Conservation (phyloP, 2,113 vertebrate genomes). For the Rhipidura dahli region DNA sequence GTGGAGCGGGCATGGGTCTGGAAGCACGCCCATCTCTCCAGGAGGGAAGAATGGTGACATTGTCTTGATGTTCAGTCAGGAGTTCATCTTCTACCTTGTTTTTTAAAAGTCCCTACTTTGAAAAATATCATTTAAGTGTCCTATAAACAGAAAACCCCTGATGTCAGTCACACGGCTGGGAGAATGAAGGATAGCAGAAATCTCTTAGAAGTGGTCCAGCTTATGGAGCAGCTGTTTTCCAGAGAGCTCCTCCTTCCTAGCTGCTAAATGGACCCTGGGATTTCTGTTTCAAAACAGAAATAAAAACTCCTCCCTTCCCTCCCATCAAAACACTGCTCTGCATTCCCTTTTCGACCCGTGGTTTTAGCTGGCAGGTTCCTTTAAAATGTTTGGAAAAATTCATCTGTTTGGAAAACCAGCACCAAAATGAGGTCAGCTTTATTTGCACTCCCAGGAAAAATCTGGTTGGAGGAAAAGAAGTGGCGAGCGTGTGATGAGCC, state of each 20-base stretch:
- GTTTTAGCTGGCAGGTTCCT: not conserved
- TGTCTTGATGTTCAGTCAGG: not conserved
- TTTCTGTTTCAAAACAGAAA: not conserved
- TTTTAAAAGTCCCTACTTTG: not conserved
- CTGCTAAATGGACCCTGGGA: not conserved
- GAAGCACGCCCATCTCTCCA: rapidly evolving
- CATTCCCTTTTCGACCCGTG: rapidly evolving
- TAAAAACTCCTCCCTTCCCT: not conserved
- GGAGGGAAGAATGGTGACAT: not conserved
- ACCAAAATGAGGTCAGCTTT: constrained; percentile 23
- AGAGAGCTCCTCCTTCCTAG: not conserved
- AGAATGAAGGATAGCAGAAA: not conserved
- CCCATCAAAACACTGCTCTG: not conserved
- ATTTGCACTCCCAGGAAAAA: not conserved
- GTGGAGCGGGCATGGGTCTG: not conserved
- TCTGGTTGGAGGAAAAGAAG: constrained; percentile 27
- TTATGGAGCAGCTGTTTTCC: not conserved
- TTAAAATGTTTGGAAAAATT: not conserved
- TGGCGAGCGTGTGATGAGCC: not conserved
- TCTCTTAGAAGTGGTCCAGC: not conserved
- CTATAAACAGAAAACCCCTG: not conserved
- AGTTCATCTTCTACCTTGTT: not conserved
- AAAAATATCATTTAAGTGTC: not conserved
- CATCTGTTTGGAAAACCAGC: not conserved
- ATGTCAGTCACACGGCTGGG: not conserved